Conservation (phyloP, 1,140 invertebrate species). For the Camponotus pennsylvanicus region DNA sequence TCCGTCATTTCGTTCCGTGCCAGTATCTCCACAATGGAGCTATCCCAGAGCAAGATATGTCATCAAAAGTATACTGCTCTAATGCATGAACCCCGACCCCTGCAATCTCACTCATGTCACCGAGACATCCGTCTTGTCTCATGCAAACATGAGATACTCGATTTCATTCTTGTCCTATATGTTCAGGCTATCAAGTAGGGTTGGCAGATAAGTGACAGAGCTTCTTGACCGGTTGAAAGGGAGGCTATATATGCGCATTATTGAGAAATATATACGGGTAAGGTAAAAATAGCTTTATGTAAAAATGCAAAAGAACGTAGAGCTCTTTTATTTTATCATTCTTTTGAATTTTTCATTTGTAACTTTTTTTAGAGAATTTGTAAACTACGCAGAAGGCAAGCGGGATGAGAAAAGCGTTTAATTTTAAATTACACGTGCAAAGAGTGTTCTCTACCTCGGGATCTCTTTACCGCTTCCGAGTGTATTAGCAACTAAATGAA, state of each 20-base stretch:
- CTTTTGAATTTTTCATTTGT: background rate
- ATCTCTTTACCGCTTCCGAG: conserved; percentile 31
- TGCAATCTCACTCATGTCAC: conserved; percentile 61
- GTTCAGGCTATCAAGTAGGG: background rate
- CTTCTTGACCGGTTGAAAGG: conserved; percentile 24
- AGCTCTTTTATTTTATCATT: background rate
- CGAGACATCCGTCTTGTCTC: conserved; percentile 63
- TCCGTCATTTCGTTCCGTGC: conserved; percentile 20
- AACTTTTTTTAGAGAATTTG: background rate
- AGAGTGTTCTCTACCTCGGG: conserved; percentile 14
- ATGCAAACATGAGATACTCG: conserved; percentile 30
- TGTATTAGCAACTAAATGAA: conserved; percentile 56
- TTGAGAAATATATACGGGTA: conserved; percentile 14
- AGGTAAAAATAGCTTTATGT: background rate
- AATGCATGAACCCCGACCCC: conserved; percentile 67
- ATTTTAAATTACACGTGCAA: conserved; percentile 35
- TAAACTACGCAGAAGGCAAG: conserved; percentile 19
- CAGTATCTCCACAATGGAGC: conserved; percentile 54
- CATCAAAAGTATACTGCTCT: conserved; percentile 70
- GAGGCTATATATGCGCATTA: background rate
- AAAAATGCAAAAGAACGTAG: too few species aligned
- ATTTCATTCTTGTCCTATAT: conserved; percentile 49
- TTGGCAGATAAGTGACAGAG: conserved; percentile 20
- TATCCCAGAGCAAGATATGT: conserved; percentile 62
- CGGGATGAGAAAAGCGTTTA: conserved; percentile 39